Evolutionary conservation across 1,140 invertebrate species (phyloP).

Genomic region (Cylas formicarius): DNA sequence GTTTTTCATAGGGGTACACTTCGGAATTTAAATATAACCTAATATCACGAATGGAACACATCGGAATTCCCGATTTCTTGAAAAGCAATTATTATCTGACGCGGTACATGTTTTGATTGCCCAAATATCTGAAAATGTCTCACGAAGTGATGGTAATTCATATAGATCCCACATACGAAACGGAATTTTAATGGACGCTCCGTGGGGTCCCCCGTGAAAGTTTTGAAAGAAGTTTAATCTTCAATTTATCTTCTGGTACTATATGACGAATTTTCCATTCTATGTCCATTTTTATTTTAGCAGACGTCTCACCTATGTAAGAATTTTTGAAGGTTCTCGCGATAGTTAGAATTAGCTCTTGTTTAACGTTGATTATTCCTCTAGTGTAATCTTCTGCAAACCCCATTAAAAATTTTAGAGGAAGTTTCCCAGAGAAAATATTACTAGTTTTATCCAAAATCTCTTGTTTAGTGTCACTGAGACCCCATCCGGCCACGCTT

Average conservation of each 20-base stretch:
- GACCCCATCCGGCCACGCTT: constrained; percentile 2
- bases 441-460: too few relatives aligned
- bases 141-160: constrained; percentile 14
- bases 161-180: constrained; percentile 20
- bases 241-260: constrained; percentile 10
- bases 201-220: constrained; percentile 6
- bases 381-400: constrained; percentile 23
- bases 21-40: too few relatives aligned
- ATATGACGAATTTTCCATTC: constrained; percentile 24
- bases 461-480: neutral
- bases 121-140: constrained; percentile 20
- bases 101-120: constrained; percentile 19
- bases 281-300: constrained; percentile 11
- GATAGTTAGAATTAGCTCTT: constrained; percentile 19
- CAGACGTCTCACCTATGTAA: constrained; percentile 6
- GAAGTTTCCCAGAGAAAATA: constrained; percentile 4
- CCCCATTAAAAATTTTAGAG: constrained; percentile 17
- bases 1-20: too few relatives aligned
- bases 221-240: constrained; percentile 5
- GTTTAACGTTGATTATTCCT: constrained; percentile 17
- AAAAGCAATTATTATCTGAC: constrained; percentile 21
- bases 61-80: constrained; percentile 7
- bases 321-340: neutral
- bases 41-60: too few relatives aligned
- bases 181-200: constrained; percentile 14